phyloP scores from a whole-genome alignment of 2,888 invertebrate genomes.

The Carabus problematicus region DNA sequence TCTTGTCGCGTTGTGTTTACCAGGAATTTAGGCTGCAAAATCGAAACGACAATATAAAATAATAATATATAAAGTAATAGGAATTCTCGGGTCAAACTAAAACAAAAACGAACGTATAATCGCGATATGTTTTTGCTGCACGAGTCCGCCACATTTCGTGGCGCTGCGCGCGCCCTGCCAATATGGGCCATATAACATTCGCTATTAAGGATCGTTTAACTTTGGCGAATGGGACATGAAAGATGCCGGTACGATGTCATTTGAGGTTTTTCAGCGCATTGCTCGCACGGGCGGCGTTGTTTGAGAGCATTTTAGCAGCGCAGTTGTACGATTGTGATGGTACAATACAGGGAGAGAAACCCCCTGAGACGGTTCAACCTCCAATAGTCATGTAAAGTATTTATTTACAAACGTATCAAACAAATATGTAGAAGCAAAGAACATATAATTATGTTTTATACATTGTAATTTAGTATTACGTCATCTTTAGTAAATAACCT shows the following conservation, averaged over 20 bases:
- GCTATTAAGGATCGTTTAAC: not conserved
- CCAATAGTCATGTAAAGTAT: no score
- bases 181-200: not conserved
- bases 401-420: no score
- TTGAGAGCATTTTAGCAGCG: not conserved
- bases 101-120: not conserved
- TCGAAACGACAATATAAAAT: constrained; percentile 10
- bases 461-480: no score
- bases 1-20: not conserved
- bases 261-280: not conserved
- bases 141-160: constrained; percentile 9
- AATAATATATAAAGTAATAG: constrained; percentile 11
- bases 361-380: no score
- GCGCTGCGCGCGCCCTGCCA: constrained; percentile 2
- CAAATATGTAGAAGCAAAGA: no score
- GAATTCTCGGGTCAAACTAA: constrained; percentile 5
- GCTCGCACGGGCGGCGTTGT: not conserved
- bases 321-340: not conserved
- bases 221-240: not conserved
- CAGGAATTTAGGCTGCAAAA: constrained; percentile 5
- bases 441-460: no score
- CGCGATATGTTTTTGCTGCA: not conserved
- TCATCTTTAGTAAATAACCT: no score
- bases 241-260: constrained; percentile 6
- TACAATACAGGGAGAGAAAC: not conserved